A percentile compares a stretch with the other conserved stretches of the same genome.
phyloP scores from a whole-genome alignment of 2,113 vertebrate genomes.

The Anarrhichthys ocellatus region DNA sequence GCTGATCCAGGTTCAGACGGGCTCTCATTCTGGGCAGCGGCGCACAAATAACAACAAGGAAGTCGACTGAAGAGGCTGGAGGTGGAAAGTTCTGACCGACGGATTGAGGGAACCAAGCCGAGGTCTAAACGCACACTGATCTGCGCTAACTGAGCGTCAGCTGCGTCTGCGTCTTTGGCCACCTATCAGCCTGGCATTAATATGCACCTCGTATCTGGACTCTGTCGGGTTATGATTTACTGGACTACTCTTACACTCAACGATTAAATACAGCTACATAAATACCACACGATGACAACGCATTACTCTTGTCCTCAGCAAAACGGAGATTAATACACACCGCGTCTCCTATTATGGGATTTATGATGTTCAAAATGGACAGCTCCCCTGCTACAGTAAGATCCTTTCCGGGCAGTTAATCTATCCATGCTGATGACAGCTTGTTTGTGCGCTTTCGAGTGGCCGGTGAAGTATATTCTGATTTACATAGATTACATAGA shows the following conservation, averaged over 20 bases:
- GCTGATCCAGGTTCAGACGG: constrained; percentile 30
- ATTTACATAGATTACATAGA: neutral
- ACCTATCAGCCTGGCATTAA: neutral
- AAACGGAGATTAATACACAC: constrained; percentile 9
- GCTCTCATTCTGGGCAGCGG: constrained; percentile 1
- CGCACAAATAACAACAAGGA: constrained; percentile 8
- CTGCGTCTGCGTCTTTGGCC: neutral
- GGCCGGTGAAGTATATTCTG: neutral
- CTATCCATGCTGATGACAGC: neutral
- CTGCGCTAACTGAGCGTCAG: constrained; percentile 1
- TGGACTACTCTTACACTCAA: neutral
- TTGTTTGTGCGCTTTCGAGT: neutral
- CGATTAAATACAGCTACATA: constrained; percentile 7
- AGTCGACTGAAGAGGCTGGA: neutral
- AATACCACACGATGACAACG: neutral
- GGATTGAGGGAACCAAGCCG: constrained; percentile 4
- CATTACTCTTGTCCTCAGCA: neutral
- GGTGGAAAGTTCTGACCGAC: constrained; percentile 26
- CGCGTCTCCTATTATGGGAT: neutral
- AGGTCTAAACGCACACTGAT: neutral
- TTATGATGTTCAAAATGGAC: constrained; percentile 11
- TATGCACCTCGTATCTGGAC: neutral
- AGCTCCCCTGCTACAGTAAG: neutral
- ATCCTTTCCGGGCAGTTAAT: neutral
- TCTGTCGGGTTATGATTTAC: constrained; percentile 2